Percentiles rank a stretch among this genome's conserved stretches.
These are phyloP conservation scores for Hippasteria phrygiana DNA, from an alignment of 53 echinoderm and acorn worm genomes.

Conservation along the genomic window DNA sequence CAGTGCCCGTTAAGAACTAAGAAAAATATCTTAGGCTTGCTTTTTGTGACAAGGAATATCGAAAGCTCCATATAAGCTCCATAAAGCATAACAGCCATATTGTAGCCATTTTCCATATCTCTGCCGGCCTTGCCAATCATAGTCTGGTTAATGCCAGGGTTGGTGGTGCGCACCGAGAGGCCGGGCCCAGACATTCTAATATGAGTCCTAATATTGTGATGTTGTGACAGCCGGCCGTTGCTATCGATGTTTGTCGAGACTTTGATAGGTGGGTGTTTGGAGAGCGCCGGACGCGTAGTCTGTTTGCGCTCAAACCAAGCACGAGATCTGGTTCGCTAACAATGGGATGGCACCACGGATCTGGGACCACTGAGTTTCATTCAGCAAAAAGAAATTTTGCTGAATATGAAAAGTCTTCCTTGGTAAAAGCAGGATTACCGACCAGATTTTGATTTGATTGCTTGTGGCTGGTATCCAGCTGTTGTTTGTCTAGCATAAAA, in stretches of 20 bases:
- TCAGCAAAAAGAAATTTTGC: too few species aligned
- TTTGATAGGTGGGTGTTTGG: slow-evolving; percentile 34
- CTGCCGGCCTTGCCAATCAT: background rate
- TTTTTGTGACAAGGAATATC: too few species aligned
- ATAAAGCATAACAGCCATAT: background rate
- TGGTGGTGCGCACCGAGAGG: background rate
- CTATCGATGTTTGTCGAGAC: slow-evolving; percentile 47
- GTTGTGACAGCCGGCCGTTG: slow-evolving; percentile 54
- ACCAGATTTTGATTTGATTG: too few species aligned
- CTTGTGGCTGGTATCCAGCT: too few species aligned
- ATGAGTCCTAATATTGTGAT: slow-evolving; percentile 53
- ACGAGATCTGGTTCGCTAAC: slow-evolving; percentile 39
- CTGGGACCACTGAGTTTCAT: too few species aligned
- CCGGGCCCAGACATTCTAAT: slow-evolving; percentile 57
- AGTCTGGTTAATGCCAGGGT: slow-evolving; percentile 26
- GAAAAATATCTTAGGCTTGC: too few species aligned
- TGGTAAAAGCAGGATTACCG: too few species aligned
- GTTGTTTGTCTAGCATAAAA: too few species aligned
- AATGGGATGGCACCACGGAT: slow-evolving; percentile 27
- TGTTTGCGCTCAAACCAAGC: slow-evolving; percentile 29
- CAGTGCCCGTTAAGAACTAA: too few species aligned
- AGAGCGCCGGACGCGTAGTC: background rate
- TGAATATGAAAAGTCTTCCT: too few species aligned
- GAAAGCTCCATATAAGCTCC: too few species aligned
- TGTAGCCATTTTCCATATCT: background rate